phyloP scores from a whole-genome alignment of 2,888 invertebrate species.

The Schrankia costaestrigalis region DNA sequence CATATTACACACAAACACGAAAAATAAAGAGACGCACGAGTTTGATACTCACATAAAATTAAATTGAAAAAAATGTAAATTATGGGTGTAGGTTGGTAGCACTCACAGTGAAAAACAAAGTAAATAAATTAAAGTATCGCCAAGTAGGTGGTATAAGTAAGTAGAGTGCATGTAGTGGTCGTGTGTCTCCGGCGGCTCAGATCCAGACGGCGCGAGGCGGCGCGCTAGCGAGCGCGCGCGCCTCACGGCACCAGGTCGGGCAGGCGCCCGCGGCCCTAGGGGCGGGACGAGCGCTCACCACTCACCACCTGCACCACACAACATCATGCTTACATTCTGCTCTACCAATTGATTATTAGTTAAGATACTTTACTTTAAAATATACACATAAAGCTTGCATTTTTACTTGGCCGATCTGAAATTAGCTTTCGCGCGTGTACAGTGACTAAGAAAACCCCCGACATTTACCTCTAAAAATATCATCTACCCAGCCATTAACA shows the following conservation, averaged over 20 bases:
- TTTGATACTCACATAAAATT: constrained; percentile 9
- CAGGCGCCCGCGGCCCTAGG: constrained; percentile 81
- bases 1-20: constrained; percentile 12
- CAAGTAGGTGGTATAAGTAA: constrained; percentile 19
- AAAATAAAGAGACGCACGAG: constrained; percentile 17
- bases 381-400: too few relatives aligned
- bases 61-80: too few relatives aligned
- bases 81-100: constrained; percentile 41
- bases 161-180: constrained; percentile 13
- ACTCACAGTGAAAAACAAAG: constrained; percentile 43
- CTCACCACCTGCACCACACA: constrained; percentile 59
- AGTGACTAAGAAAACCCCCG: too few relatives aligned
- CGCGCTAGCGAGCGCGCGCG: constrained; percentile 48
- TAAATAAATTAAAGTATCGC: too few relatives aligned
- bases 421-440: too few relatives aligned
- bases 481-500: too few relatives aligned
- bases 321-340: too few relatives aligned
- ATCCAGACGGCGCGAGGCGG: constrained; percentile 21
- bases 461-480: too few relatives aligned
- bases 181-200: constrained; percentile 19
- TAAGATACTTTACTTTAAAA: too few relatives aligned
- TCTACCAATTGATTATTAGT: too few relatives aligned
- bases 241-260: constrained; percentile 82
- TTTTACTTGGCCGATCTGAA: too few relatives aligned
- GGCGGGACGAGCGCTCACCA: constrained; percentile 64